Evolutionary conservation across 2,113 vertebrate species (phyloP).

Genomic region (Isurus oxyrinchus): DNA sequence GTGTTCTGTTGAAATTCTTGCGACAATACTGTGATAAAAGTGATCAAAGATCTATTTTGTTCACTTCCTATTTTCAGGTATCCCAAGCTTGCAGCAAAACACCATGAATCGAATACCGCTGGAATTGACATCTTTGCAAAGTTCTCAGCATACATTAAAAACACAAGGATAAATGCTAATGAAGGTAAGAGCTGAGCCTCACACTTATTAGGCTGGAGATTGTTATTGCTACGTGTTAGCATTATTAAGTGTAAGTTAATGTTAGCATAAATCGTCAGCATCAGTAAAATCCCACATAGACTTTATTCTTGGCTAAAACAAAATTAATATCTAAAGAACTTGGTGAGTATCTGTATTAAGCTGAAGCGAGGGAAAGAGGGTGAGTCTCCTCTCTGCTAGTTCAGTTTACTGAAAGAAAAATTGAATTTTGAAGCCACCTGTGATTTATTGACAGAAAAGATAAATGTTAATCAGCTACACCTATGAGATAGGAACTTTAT

Average conservation of each 20-base stretch:
- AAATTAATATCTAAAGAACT: background rate
- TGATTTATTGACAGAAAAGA: background rate
- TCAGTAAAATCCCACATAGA: background rate
- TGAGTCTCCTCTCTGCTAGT: background rate
- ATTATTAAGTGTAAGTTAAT: too few relatives aligned
- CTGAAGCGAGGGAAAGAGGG: background rate
- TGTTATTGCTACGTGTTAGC: background rate
- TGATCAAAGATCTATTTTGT: background rate
- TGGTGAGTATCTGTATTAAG: background rate
- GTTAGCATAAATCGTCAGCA: background rate
- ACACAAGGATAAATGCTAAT: slow-evolving; percentile 76
- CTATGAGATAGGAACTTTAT: background rate
- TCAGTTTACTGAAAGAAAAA: background rate
- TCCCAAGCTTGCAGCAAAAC: slow-evolving; percentile 76
- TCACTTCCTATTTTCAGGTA: slow-evolving; percentile 60
- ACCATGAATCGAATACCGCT: slow-evolving; percentile 79
- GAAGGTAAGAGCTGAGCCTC: slow-evolving; percentile 57
- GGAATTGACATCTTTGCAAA: slow-evolving; percentile 89
- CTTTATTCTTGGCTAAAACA: too few relatives aligned
- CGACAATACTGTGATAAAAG: background rate
- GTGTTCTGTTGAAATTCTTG: background rate
- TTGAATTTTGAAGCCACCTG: background rate
- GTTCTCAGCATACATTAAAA: slow-evolving; percentile 93
- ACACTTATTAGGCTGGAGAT: background rate
- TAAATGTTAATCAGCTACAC: background rate